These are phyloP conservation scores for Dinoponera quadriceps DNA, from an alignment of 1,140 invertebrate species.

Conservation along the genomic window DNA sequence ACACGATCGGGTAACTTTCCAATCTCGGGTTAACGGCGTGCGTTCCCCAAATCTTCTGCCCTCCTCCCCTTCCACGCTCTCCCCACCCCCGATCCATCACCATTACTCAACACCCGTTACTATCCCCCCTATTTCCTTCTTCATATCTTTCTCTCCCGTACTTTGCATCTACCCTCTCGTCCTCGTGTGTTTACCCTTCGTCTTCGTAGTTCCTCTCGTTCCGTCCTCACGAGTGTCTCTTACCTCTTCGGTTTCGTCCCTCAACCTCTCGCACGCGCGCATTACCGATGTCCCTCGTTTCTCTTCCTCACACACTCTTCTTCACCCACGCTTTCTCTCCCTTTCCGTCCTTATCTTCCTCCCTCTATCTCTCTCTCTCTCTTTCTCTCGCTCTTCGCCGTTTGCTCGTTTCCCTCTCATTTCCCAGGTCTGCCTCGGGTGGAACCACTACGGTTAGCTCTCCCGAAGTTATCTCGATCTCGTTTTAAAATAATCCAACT, in stretches of 20 bases:
- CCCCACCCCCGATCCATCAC: not conserved
- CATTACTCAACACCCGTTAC: constrained; percentile 1
- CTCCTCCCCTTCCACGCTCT: not conserved
- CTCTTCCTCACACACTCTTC: constrained; percentile 41
- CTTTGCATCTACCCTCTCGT: constrained; percentile 11
- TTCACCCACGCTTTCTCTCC: constrained; percentile 1
- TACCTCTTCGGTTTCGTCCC: not conserved
- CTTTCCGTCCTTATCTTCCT: not conserved
- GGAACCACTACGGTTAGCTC: constrained; percentile 35
- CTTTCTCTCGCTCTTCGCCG: not conserved
- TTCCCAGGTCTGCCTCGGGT: constrained; percentile 32
- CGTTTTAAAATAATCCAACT: constrained; percentile 77
- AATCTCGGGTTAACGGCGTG: constrained; percentile 77
- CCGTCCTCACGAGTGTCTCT: not conserved
- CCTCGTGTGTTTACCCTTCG: constrained; percentile 16
- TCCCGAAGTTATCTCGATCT: constrained; percentile 71
- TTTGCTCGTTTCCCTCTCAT: constrained; percentile 29
- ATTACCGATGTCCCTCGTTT: constrained; percentile 28
- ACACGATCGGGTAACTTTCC: constrained; percentile 80
- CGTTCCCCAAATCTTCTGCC: constrained; percentile 59
- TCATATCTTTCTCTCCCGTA: constrained; percentile 21
- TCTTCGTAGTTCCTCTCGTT: not conserved
- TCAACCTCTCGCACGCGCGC: not conserved
- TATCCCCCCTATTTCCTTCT: not conserved
- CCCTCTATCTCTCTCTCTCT: not conserved